Percentiles rank a stretch among this genome's conserved stretches.
phyloP scores from a whole-genome alignment of 1,140 invertebrate species.

The Heliconius congener region DNA sequence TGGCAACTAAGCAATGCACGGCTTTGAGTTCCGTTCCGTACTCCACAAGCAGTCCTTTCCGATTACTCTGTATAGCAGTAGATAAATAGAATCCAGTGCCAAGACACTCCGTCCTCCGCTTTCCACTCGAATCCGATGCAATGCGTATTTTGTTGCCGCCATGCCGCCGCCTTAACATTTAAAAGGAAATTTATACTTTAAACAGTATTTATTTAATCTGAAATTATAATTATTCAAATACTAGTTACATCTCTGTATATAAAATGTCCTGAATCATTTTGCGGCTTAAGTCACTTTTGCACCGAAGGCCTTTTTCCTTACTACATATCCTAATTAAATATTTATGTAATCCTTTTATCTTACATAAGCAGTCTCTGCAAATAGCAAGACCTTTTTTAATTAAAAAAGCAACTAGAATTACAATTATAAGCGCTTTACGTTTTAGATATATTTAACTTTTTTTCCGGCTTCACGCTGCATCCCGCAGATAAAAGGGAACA shows the following conservation, averaged over 20 bases:
- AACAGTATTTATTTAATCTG: too few species aligned
- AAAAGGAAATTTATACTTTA: too few species aligned
- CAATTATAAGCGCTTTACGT: too few species aligned
- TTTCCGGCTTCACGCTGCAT: not conserved
- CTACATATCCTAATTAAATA: not conserved
- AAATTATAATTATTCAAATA: not conserved
- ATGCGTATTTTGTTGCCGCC: not conserved
- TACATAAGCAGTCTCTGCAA: conserved; percentile 1
- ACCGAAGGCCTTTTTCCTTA: not conserved
- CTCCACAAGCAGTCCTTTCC: too few species aligned
- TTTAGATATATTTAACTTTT: not conserved
- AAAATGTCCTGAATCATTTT: not conserved
- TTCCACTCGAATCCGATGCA: not conserved
- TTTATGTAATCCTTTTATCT: conserved; percentile 9
- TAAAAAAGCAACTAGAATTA: not conserved
- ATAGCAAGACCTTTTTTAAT: not conserved
- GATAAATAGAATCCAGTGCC: too few species aligned
- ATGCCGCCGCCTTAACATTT: too few species aligned
- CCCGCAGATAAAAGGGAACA: too few species aligned
- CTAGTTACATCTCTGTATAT: not conserved
- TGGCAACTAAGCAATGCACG: too few species aligned
- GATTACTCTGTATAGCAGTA: too few species aligned
- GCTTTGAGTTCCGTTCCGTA: too few species aligned
- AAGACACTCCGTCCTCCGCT: too few species aligned
- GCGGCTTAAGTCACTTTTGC: not conserved